These are phyloP conservation scores for Cartodere bifasciata DNA, from an alignment of 2,888 invertebrate species.

Conservation along the genomic window DNA sequence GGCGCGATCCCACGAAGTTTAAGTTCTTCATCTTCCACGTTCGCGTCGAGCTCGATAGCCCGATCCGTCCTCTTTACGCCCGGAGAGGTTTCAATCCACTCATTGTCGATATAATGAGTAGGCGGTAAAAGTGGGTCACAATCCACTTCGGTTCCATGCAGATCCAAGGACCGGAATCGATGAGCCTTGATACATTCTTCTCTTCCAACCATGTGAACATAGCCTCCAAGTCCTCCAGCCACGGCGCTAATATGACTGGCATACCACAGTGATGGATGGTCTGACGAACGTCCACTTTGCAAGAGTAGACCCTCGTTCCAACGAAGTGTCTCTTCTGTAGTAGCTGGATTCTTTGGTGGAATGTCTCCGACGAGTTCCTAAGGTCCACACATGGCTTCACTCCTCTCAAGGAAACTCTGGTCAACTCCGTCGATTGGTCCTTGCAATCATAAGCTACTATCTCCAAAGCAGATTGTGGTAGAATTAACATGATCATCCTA, in stretches of 20 bases:
- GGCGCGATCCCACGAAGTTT: too few species aligned
- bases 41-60: too few species aligned
- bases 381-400: slow-evolving; percentile 2
- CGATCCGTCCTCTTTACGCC: too few species aligned
- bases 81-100: too few species aligned
- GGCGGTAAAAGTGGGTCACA: too few species aligned
- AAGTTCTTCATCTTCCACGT: too few species aligned
- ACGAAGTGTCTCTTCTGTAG: slow-evolving; percentile 1
- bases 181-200: slow-evolving; percentile 4
- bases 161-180: too few species aligned
- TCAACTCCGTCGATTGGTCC: slow-evolving; percentile 4
- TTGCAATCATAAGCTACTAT: slow-evolving; percentile 6
- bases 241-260: slow-evolving; percentile 5
- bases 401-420: slow-evolving; percentile 3
- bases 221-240: slow-evolving; percentile 3
- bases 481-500: too few species aligned
- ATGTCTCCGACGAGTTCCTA: neutral
- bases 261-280: slow-evolving; percentile 4
- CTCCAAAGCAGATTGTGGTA: too few species aligned
- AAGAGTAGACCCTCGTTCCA: slow-evolving; percentile 3
- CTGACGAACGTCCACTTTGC: slow-evolving; percentile 4
- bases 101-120: too few species aligned
- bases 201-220: neutral
- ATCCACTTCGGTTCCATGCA: too few species aligned
- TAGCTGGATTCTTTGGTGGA: neutral